Base-by-base conservation (phyloP, 2,888 invertebrate species). In the Disparrhopalites patrizii region DNA sequence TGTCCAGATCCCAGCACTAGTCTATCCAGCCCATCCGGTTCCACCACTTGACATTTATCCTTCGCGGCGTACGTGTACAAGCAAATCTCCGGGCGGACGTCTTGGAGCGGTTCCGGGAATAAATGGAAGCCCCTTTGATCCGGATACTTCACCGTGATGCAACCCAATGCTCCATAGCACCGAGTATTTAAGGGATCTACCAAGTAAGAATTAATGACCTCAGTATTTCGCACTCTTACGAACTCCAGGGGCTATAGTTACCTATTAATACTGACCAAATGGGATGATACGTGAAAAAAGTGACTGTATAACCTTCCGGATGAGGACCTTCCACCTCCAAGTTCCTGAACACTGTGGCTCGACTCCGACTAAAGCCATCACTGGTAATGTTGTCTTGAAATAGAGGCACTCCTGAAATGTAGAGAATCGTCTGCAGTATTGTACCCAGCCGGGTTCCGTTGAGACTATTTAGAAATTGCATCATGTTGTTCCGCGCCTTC, bases 11-110 rank as follows among this genome's bases (percentile, higher is more conserved):
- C 47, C 23, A 25, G 8, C 3, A 47, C 23, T 25, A 47, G 13
- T n/a, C n/a, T 30, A n/a, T 60, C 47, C 31, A 60, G 7, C 7
- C 10, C 40, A 15, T 67, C 63, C 10, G 63, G 51, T 27, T 57
- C 57, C 33, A 67, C 58, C 30, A 31, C 18, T 25, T 62, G 52
- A 50, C 66, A 66, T 20, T 23, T 40, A 2, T 47, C 47, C 23
- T 47, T 47, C 7, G 47, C 47, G 3, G 47, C 47, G 25, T 23
- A 47, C 1, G 58, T 68, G 58, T 67, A 65, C 0, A 74, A 60
- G 50, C 74, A 85, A 66, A 85, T 84, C 15, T 85, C 84, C 1
- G 82, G 83, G 75, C 87, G 83, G 73, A 88, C 85, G 38, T 90
- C 83, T 75, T 87, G 83, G 20, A 92, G 79, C 20, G 85, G 80